These are phyloP conservation scores for Orgyia antiqua DNA, from an alignment of 2,888 invertebrate species.

Conservation along the genomic window DNA sequence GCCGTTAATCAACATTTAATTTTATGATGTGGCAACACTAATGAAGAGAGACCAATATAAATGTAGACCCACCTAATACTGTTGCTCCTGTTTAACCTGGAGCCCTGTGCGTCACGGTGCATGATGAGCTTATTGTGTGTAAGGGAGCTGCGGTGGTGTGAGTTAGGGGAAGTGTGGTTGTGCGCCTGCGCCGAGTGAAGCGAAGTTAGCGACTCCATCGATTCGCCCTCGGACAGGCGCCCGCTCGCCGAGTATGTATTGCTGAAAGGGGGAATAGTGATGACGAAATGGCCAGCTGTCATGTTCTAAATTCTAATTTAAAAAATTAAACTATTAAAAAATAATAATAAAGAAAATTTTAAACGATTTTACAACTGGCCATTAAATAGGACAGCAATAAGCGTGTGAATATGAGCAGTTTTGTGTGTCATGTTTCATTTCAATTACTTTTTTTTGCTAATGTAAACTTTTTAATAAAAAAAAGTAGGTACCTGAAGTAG, in stretches of 20 bases:
- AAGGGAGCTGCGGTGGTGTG: conserved; percentile 82
- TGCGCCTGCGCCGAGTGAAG: conserved; percentile 87
- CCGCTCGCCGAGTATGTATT: conserved; percentile 86
- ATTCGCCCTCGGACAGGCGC: conserved; percentile 92
- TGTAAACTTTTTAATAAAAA: no score
- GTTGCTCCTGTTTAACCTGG: conserved; percentile 91
- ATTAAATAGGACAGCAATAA: conserved; percentile 47
- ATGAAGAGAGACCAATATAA: conserved; percentile 7
- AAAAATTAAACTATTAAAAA: conserved; percentile 1
- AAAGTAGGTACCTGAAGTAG: no score
- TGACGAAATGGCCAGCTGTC: conserved; percentile 52
- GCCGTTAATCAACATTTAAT: no score
- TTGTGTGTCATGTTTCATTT: conserved; percentile 21
- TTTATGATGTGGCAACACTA: no score
- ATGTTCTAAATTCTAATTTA: conserved; percentile 1
- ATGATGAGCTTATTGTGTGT: conserved; percentile 80
- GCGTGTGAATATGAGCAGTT: conserved; percentile 40
- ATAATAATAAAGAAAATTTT: conserved; percentile 4
- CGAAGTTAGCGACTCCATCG: conserved; percentile 88
- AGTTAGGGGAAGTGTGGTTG: conserved; percentile 83
- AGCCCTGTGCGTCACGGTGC: conserved; percentile 78
- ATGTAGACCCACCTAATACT: conserved; percentile 87
- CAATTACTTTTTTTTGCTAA: background rate
- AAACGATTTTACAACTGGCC: conserved; percentile 67
- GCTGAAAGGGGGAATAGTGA: conserved; percentile 71